These are phyloP conservation scores for Ennomos erosarius DNA, from an alignment of 2,888 invertebrate species.

Conservation along the genomic window DNA sequence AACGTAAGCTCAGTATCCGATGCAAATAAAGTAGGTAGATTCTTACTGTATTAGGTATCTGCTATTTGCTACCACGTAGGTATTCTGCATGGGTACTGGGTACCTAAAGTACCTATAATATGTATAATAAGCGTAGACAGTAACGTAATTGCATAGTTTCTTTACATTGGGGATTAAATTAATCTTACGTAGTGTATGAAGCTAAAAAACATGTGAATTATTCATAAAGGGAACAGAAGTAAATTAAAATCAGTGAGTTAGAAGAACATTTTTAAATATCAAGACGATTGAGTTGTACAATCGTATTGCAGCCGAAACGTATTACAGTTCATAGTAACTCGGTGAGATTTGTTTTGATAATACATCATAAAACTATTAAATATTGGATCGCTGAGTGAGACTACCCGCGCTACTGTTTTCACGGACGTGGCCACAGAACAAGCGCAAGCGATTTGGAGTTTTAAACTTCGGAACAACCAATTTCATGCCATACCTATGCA, in stretches of 20 bases:
- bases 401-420: conserved; percentile 78
- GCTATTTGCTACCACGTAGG: conserved; percentile 21
- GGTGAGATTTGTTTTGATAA: conserved; percentile 84
- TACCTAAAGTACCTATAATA: too few relatives aligned
- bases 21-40: conserved; percentile 48
- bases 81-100: too few relatives aligned
- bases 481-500: too few relatives aligned
- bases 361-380: conserved; percentile 86
- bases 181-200: too few relatives aligned
- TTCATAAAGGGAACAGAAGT: too few relatives aligned
- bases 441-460: conserved; percentile 50
- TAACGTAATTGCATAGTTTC: too few relatives aligned
- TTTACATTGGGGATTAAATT: too few relatives aligned
- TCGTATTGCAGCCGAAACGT: conserved; percentile 74
- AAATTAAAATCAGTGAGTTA: too few relatives aligned
- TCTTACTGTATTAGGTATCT: conserved; percentile 44
- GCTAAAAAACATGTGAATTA: too few relatives aligned
- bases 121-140: conserved; percentile 11
- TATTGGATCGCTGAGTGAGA: conserved; percentile 85
- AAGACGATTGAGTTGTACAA: conserved; percentile 56
- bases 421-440: conserved; percentile 60
- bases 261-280: conserved; percentile 57
- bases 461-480: neutral
- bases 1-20: conserved; percentile 37
- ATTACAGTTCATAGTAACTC: conserved; percentile 78